Conservation (phyloP, 1,140 invertebrate genomes). For the Papilio glaucus region DNA sequence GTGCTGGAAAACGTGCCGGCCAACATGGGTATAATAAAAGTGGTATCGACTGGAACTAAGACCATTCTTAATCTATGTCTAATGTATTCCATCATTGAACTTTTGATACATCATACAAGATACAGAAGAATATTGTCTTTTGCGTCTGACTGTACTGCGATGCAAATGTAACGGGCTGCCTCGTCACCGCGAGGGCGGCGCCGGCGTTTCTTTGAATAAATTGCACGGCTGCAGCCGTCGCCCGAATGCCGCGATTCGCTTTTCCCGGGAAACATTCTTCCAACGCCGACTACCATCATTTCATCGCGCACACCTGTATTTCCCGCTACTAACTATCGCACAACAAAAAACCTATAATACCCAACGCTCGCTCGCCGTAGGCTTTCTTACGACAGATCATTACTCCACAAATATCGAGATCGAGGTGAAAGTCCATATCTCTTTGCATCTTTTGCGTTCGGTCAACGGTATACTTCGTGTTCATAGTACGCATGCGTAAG, state of each 20-base stretch:
- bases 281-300: constrained; percentile 29
- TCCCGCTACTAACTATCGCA: constrained; percentile 34
- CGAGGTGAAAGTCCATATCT: constrained; percentile 44
- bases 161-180: constrained; percentile 59
- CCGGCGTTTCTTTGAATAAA: constrained; percentile 41
- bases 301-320: constrained; percentile 33
- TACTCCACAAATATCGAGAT: constrained; percentile 46
- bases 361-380: neutral
- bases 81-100: no score
- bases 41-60: no score
- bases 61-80: no score
- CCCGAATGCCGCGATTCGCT: constrained; percentile 34
- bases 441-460: constrained; percentile 33
- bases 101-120: no score
- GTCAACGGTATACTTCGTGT: constrained; percentile 28
- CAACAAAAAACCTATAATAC: constrained; percentile 33
- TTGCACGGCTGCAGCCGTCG: constrained; percentile 43
- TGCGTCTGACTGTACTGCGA: constrained; percentile 50
- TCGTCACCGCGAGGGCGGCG: constrained; percentile 47
- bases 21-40: no score
- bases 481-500: neutral
- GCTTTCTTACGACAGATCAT: constrained; percentile 42
- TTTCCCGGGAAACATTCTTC: constrained; percentile 47
- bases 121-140: constrained; percentile 19
- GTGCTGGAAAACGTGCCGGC: no score